Percentiles rank a stretch among this genome's conserved stretches.
These are phyloP conservation scores for Hippocampus zosterae DNA, from an alignment of 2,113 vertebrate species.

Conservation along the genomic window DNA sequence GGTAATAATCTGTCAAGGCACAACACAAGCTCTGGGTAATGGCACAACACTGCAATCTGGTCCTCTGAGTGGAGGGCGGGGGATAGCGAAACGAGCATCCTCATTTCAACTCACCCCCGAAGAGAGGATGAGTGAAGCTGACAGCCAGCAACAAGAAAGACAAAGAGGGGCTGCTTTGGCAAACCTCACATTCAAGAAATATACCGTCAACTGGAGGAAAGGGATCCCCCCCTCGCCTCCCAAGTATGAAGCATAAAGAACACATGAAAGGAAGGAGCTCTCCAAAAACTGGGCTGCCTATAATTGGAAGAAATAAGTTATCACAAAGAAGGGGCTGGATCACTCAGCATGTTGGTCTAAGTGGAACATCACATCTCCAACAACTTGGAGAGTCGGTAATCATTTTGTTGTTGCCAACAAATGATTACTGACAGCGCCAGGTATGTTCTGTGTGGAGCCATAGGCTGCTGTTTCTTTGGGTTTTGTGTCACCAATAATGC, in stretches of 20 bases:
- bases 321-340: conserved; percentile 13
- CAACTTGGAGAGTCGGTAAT: conserved; percentile 15
- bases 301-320: conserved; percentile 6
- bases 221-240: conserved; percentile 9
- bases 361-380: conserved; percentile 27
- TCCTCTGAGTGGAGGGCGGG: conserved; percentile 52
- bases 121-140: conserved; percentile 43
- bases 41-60: conserved; percentile 66
- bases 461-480: neutral
- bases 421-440: neutral
- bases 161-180: conserved; percentile 21
- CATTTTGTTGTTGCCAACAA: conserved; percentile 19
- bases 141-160: conserved; percentile 37
- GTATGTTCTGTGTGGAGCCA: neutral
- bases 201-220: conserved; percentile 40
- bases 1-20: conserved; percentile 68
- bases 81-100: conserved; percentile 63
- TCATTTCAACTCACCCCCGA: conserved; percentile 53
- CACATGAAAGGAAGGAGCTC: conserved; percentile 17
- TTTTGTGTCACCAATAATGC: neutral
- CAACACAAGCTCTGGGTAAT: conserved; percentile 69
- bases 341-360: conserved; percentile 7
- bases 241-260: conserved; percentile 38
- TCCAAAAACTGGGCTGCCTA: conserved; percentile 6
- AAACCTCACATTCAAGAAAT: conserved; percentile 35